These are phyloP conservation scores for Craniophora ligustri DNA, from an alignment of 2,888 invertebrate species.

Conservation along the genomic window DNA sequence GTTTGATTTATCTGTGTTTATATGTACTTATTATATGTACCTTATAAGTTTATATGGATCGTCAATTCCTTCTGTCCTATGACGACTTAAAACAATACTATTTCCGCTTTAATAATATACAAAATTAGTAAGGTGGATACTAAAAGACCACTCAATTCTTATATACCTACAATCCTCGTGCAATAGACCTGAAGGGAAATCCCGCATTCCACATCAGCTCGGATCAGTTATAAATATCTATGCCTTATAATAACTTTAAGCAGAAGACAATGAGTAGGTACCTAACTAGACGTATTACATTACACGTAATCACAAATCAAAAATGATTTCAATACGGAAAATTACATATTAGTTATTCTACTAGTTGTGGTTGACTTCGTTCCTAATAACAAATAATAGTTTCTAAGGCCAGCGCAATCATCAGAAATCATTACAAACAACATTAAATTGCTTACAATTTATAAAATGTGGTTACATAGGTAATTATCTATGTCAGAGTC, in stretches of 20 bases:
- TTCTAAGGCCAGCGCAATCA: constrained; percentile 66
- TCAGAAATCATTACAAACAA: constrained; percentile 69
- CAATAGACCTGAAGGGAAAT: constrained; percentile 22
- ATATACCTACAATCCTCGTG: background rate
- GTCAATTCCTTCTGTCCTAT: too few species aligned
- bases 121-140: too few species aligned
- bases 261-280: constrained; percentile 44
- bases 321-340: constrained; percentile 62
- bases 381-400: constrained; percentile 72
- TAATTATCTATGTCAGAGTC: constrained; percentile 56
- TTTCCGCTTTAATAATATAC: too few species aligned
- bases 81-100: too few species aligned
- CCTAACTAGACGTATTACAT: constrained; percentile 32
- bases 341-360: constrained; percentile 56
- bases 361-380: constrained; percentile 61
- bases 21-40: too few species aligned
- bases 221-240: constrained; percentile 20
- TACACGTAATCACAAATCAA: constrained; percentile 59
- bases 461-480: constrained; percentile 61
- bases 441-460: constrained; percentile 69
- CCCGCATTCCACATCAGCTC: constrained; percentile 17
- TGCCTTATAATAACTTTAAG: constrained; percentile 23
- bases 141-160: background rate
- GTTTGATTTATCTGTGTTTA: too few species aligned
- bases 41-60: too few species aligned